Evolutionary conservation across 1,140 invertebrate genomes (phyloP).

Genomic region (Streblospio benedicti): DNA sequence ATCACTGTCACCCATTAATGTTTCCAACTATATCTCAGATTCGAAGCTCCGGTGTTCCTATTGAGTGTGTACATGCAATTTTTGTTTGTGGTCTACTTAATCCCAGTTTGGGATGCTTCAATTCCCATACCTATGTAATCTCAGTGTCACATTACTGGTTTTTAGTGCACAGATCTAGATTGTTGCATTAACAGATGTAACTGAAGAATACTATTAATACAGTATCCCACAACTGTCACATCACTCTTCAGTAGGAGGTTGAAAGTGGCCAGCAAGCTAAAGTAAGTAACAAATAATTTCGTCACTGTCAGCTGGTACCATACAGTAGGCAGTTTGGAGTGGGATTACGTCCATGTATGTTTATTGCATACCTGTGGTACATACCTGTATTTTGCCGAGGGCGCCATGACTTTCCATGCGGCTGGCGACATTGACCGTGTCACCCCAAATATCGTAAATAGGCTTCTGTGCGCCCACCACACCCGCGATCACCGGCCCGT

Average conservation of each 20-base stretch:
- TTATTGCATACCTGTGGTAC: not conserved
- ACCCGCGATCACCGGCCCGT: slow-evolving; percentile 89
- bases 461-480: slow-evolving; percentile 94
- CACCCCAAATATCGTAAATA: slow-evolving; percentile 97
- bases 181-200: too few species aligned
- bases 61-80: too few species aligned
- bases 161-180: too few species aligned
- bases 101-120: too few species aligned
- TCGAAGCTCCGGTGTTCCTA: too few species aligned
- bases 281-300: not conserved
- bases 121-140: too few species aligned
- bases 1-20: too few species aligned
- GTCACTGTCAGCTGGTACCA: not conserved
- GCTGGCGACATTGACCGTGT: slow-evolving; percentile 92
- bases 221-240: not conserved
- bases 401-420: slow-evolving; percentile 91
- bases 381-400: slow-evolving; percentile 64
- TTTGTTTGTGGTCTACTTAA: too few species aligned
- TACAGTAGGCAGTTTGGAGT: not conserved
- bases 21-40: too few species aligned
- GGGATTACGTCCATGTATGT: not conserved
- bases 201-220: too few species aligned
- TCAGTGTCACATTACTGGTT: too few species aligned
- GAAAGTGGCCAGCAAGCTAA: not conserved
- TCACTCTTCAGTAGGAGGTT: not conserved